Evolutionary conservation across 2,113 vertebrate species (phyloP).

Genomic region (Zosterops borbonicus): DNA sequence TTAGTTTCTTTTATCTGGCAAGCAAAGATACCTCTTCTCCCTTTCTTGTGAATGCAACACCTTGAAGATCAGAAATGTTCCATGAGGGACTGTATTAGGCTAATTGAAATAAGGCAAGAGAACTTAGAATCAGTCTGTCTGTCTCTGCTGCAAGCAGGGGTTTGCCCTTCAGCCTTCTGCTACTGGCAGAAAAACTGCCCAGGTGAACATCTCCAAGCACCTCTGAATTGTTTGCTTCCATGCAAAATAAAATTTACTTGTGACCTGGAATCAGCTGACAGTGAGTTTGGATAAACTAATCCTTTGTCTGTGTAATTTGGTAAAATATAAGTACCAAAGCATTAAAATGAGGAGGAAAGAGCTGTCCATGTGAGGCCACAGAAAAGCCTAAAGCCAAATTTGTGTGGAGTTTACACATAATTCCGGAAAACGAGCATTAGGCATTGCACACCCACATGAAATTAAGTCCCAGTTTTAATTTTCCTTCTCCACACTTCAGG

Average conservation of each 20-base stretch:
- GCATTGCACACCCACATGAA: background rate
- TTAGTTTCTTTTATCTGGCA: slow-evolving; percentile 73
- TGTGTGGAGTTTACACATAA: background rate
- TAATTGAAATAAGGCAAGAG: slow-evolving; percentile 21
- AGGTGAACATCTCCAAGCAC: background rate
- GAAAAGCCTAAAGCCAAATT: background rate
- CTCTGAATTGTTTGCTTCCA: background rate
- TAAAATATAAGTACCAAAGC: background rate
- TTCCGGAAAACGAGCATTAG: background rate
- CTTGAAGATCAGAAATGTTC: slow-evolving; percentile 70
- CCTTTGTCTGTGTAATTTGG: accelerated
- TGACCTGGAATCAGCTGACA: background rate
- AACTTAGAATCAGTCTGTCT: background rate
- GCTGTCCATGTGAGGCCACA: background rate
- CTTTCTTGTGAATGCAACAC: slow-evolving; percentile 51
- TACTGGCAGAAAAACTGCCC: background rate
- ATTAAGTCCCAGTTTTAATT: background rate
- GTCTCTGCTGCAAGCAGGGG: background rate
- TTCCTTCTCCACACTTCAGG: background rate
- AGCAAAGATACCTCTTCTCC: slow-evolving; percentile 36
- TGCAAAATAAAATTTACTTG: background rate
- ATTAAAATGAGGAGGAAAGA: background rate
- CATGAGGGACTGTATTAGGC: background rate
- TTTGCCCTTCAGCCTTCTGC: background rate
- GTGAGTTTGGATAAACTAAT: background rate